Evolutionary conservation across 1,140 invertebrate genomes (phyloP), one percentile per base, ranked within the genome.

Genomic region (Eupristina koningsbergeri): DNA sequence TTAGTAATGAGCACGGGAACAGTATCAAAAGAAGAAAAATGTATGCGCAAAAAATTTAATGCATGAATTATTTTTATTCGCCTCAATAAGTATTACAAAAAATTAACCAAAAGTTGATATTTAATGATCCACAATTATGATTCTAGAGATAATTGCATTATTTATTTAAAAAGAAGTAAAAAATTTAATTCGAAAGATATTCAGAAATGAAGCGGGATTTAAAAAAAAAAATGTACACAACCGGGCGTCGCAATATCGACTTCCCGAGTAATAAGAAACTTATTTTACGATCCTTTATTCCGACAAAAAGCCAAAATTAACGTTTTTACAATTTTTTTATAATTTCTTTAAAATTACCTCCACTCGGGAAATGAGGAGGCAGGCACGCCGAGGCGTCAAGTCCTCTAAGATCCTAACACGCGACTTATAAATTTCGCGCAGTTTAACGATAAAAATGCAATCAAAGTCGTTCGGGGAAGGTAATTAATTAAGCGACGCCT

Each of bases 401-500:
- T 41, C 34, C 47, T 34, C 17, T 53, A 75, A 53, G 73, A 75
- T 75, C 34, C 47, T 29, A 75, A 31, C 73, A 26, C 36, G 19
- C 73, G 34, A 53, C 13, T 75, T 75, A 75, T 53, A 75, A 15
- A 75, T 53, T 50, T 75, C 53, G n/a, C 45, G 11, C 22, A 41
- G 39, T 36, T 41, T 71, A 0, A n/a, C 19, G 71, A 85, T 81
- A 85, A 85, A 85, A 85, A 81, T 80, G 84, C 78, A 85, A 85
- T 85, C 84, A 85, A 81, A 81, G 64, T 77, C 84, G 79, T 76
- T 81, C 69, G 45, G 41, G 39, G 34, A 74, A 77, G 84, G 69
- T 78, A 81, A 85, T 85, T 85, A 85, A 85, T 85, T 85, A 85
- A 81, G 79, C 50, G 79, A 50, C 45, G 74, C 61, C 63, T 50